Conservation (phyloP, 2,113 vertebrate species). For the Ptyas mucosa region DNA sequence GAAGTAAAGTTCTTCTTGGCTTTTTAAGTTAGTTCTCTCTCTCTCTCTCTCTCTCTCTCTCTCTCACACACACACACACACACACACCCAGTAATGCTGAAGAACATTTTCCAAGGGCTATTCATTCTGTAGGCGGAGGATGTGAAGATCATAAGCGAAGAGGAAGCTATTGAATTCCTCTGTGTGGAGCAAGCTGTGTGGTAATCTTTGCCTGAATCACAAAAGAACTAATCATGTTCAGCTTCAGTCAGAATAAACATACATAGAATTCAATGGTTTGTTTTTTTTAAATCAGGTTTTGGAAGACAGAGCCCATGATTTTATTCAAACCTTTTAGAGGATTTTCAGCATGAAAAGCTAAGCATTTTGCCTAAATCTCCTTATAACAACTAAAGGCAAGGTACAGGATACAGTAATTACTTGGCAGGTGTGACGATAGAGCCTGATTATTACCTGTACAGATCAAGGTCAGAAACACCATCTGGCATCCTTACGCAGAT, state of each 20-base stretch:
- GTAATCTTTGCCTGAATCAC: conserved; percentile 9
- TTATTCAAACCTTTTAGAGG: neutral
- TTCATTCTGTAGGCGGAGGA: neutral
- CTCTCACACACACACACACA: neutral
- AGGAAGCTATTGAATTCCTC: neutral
- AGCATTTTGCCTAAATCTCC: neutral
- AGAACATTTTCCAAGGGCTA: neutral
- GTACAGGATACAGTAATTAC: neutral
- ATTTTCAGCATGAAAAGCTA: neutral
- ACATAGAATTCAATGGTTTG: neutral
- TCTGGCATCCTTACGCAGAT: neutral
- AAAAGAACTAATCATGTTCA: conserved; percentile 10
- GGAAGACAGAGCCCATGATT: neutral
- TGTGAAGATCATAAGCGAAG: neutral
- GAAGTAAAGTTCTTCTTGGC: neutral
- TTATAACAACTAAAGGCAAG: neutral
- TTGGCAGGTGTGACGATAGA: neutral
- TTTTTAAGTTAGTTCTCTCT: too few relatives aligned
- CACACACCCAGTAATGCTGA: neutral
- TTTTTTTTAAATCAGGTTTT: neutral
- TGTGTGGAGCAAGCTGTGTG: neutral
- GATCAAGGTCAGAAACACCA: neutral
- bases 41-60: too few relatives aligned
- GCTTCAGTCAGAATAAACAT: conserved; percentile 8
- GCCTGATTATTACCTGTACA: neutral